Evolutionary conservation across 2,797 vertebrate species (phyloP).

Genomic region (Clarias laeviceps): DNA sequence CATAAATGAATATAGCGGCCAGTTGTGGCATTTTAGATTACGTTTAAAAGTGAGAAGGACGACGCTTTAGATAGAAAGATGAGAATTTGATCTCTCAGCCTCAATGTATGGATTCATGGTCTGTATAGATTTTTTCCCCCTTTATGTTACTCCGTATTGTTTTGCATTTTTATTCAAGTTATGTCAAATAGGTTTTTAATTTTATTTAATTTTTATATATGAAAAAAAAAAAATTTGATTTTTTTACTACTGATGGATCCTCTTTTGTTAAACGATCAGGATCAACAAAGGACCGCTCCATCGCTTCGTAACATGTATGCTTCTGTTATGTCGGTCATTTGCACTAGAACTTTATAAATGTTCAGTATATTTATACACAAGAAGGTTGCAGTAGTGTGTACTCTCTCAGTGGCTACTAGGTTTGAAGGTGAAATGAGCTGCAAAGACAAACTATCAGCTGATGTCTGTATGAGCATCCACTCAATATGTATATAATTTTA

Average conservation of each 20-base stretch:
- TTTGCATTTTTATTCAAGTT: neutral
- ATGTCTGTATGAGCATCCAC: neutral
- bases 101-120: neutral
- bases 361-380: neutral
- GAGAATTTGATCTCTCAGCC: neutral
- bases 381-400: neutral
- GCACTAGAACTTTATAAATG: neutral
- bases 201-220: too few species aligned
- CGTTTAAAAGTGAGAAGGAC: neutral
- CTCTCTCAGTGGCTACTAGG: neutral
- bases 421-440: neutral
- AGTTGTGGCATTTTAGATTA: too few species aligned
- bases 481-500: neutral
- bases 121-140: neutral
- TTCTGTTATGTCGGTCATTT: neutral
- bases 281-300: neutral
- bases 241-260: neutral
- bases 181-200: neutral
- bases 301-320: neutral
- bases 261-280: neutral
- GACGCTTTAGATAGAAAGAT: neutral
- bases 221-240: neutral
- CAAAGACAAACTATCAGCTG: neutral
- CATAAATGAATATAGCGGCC: too few species aligned
- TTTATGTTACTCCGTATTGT: neutral